Conservation (phyloP, 1,140 invertebrate genomes). For the Cardiocondyla obscurior region DNA sequence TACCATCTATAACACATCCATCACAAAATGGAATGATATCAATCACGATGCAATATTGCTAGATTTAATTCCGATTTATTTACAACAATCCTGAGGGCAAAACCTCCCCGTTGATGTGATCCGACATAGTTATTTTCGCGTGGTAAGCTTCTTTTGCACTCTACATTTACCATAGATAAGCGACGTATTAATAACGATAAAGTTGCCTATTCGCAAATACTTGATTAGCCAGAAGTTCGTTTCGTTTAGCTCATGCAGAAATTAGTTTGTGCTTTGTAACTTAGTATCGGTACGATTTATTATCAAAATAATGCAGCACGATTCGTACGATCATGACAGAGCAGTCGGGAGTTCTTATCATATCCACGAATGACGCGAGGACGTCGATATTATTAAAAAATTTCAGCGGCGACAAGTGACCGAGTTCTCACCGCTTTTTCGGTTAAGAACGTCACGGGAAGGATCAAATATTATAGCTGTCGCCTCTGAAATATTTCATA, state of each 20-base stretch:
- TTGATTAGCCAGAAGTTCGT: constrained; percentile 23
- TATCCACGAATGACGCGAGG: constrained; percentile 22
- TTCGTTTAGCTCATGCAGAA: constrained; percentile 33
- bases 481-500: constrained; percentile 7
- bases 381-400: constrained; percentile 4
- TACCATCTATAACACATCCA: neutral
- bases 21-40: neutral
- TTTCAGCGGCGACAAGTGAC: neutral
- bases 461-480: too few relatives aligned
- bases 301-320: neutral
- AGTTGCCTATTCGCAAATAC: constrained; percentile 20
- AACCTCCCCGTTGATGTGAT: neutral
- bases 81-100: neutral
- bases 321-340: constrained; percentile 15
- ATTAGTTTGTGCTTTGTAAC: constrained; percentile 32
- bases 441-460: neutral
- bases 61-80: constrained; percentile 10
- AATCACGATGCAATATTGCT: neutral
- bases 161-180: constrained; percentile 22
- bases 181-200: constrained; percentile 7
- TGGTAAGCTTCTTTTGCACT: constrained; percentile 36
- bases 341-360: constrained; percentile 36
- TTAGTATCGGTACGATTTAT: constrained; percentile 25
- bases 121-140: constrained; percentile 30
- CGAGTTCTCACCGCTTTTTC: constrained; percentile 12